Base-by-base conservation (phyloP, 35 echinoderm and acorn worm genomes). In the Amphiura filiformis region DNA sequence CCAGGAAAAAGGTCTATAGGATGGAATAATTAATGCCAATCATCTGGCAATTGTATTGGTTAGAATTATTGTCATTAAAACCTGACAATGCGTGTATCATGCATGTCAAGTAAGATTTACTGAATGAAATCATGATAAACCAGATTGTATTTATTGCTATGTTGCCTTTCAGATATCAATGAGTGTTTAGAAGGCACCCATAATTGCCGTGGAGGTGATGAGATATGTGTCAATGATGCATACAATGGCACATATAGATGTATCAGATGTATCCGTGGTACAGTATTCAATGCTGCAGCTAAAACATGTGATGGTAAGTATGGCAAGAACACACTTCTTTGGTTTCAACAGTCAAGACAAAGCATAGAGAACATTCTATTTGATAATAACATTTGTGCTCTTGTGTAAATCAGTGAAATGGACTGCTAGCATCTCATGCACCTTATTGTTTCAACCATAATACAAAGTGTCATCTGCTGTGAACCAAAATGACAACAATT, bases 251-350 rank as follows among this genome's bases (percentile, higher is more conserved):
- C 86, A 31, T 88, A 79, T 37, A 38, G 38, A 32, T 88, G 86
- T 37, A 42, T 79, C 18, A 42, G 78, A 56, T 39, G 78, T 0
- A 40, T 23, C 32, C 38, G 41, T 18, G 28, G 76, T 32, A 85
- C 56, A 26, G 34, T 22, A 26, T 40, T 78, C 34, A 77, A 93
- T 83, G 30, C 36, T n/a, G 13, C 41, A 41, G 40, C 35, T 13
- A 35, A 77, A 31, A 75, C 56, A 44, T 93, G 91, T 88, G 35
- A 56, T 57, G 91, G 86, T 93, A 84, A 78, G 91, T 35, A 85
- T 78, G 38, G 1, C 57, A 44, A 13, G n/a, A n/a, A 37, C 40
- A 36, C 4, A 0, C 40, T 1, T 84, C 38, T 31, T 14, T 31
- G 82, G 0, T 39, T 36, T 31, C n/a, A n/a, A n/a, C n/a, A n/a